Evolutionary conservation across 2,113 vertebrate genomes (phyloP).

Genomic region (Cochlearius cochlearius): DNA sequence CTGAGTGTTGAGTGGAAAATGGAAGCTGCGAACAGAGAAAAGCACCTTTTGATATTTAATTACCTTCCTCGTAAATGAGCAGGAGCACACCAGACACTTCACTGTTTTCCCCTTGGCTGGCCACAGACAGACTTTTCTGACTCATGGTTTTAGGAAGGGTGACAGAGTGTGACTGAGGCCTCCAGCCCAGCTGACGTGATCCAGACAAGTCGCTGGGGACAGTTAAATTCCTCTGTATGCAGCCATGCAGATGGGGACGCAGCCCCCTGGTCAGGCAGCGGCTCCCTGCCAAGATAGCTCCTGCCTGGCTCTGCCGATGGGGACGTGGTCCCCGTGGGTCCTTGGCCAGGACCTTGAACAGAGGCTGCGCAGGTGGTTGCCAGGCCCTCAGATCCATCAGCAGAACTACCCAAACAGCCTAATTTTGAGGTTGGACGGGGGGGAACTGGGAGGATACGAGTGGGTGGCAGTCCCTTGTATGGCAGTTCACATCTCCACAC

Average conservation of each 20-base stretch:
- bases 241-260: neutral
- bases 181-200: neutral
- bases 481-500: neutral
- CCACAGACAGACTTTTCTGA: neutral
- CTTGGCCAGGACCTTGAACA: neutral
- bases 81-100: neutral
- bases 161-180: neutral
- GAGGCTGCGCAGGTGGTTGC: neutral
- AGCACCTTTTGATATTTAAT: neutral
- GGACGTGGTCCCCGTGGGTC: neutral
- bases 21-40: neutral
- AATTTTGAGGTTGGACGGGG: neutral
- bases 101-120: rapidly evolving
- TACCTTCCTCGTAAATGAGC: neutral
- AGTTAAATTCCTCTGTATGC: neutral
- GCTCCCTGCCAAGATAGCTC: neutral
- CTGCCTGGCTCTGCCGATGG: neutral
- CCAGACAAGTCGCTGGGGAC: neutral
- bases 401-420: neutral
- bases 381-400: neutral
- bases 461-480: neutral
- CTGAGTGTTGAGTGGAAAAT: neutral
- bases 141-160: neutral
- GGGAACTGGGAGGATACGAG: neutral
- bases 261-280: neutral